Evolutionary conservation across 92 coral and sea anemone genomes (phyloP).

Genomic region (Isaurus tuberculatus): DNA sequence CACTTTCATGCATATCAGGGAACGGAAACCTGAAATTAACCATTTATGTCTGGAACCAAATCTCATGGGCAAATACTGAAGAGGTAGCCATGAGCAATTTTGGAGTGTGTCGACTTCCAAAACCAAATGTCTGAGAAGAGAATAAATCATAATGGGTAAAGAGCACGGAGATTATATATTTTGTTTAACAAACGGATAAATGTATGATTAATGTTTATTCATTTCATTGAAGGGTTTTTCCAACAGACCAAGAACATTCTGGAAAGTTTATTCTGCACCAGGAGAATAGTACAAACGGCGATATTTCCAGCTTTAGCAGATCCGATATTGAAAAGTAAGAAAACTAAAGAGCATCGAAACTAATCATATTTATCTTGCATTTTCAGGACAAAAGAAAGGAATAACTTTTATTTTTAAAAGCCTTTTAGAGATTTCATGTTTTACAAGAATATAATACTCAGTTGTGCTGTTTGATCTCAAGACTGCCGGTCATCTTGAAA

Average conservation of each 20-base stretch:
- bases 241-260: background rate
- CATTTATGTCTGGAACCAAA: slow-evolving; percentile 14
- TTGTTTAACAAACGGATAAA: background rate
- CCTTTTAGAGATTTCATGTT: no score
- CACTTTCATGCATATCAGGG: slow-evolving; percentile 24
- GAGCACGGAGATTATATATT: background rate
- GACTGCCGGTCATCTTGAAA: slow-evolving; percentile 18
- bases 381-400: background rate
- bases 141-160: slow-evolving; percentile 20
- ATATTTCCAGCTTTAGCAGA: background rate
- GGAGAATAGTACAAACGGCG: background rate
- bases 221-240: slow-evolving; percentile 13
- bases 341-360: background rate
- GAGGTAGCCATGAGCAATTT: slow-evolving; percentile 8
- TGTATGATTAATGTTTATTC: background rate
- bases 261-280: background rate
- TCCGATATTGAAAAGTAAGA: slow-evolving; percentile 15
- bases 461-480: background rate
- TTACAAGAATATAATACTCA: background rate
- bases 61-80: background rate
- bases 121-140: slow-evolving; percentile 43
- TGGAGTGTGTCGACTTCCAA: background rate
- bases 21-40: slow-evolving; percentile 13
- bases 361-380: background rate
- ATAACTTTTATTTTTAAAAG: background rate